Base-by-base conservation (phyloP, 2,113 vertebrate genomes). In the Scytalopus superciliaris region DNA sequence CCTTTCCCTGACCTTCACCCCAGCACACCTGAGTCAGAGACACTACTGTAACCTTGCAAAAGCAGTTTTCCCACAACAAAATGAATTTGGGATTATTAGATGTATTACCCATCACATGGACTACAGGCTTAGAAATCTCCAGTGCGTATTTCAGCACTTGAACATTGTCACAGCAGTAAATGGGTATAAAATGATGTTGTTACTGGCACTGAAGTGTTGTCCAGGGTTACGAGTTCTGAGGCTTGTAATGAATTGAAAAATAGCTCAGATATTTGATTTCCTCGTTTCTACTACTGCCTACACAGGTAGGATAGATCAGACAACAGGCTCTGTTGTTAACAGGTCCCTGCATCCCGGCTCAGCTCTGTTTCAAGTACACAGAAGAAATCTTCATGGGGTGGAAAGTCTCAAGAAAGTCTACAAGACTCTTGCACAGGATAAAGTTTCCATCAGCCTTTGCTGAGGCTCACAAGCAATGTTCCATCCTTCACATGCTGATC, bases 341-440 rank as follows among this genome's bases (percentile, higher is more conserved):
- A 67, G 30, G 7, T 10, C 23, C 37, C 28, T 68, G 35, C 24
- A 53, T 45, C 30, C 35, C 60, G 50, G 35, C 30, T 63, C 52
- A 70, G 27, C 52, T 87, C 60, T 8, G 3, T 68, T 91, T 89
- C 78, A 76, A 33, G 33, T 31, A 35, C 10, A 28, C 27, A 30
- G 8, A 35, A 52, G 35, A 82, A 79, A 44, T 28, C 31, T 56
- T 72, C 30, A 19, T 4, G 12, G 7, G 27, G 28, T 25, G 78
- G 15, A 69, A 87, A 68, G 10, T 19, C 27, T 31, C 7, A 15
- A 78, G n/a, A 70, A 90, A 86, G 11, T 9, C n/a, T 31, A 14
- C 0, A 0, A 86, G 55, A 14, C 15, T 24, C 47, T 35, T 44
- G 33, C 16, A 25, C 9, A 40, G 40, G 30, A 52, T 12, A 45